phyloP scores from a whole-genome alignment of 2,113 vertebrate genomes.

The Python bivittatus region DNA sequence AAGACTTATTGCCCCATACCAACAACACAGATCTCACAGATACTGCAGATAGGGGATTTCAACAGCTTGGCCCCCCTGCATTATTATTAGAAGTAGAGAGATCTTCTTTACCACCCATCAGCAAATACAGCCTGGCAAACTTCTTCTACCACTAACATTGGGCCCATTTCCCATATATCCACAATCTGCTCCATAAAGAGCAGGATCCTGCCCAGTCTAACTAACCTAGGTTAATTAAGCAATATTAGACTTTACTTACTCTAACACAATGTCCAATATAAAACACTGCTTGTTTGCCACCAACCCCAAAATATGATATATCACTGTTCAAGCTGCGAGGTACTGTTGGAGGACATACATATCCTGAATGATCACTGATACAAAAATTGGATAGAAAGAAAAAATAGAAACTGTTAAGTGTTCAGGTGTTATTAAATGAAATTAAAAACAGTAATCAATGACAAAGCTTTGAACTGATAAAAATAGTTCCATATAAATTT shows the following conservation, averaged over 20 bases:
- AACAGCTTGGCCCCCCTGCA: background rate
- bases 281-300: conserved; percentile 95
- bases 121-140: background rate
- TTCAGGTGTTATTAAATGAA: background rate
- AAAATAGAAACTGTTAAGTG: background rate
- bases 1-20: background rate
- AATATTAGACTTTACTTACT: conserved; percentile 73
- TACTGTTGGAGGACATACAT: conserved; percentile 81
- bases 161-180: background rate
- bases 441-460: background rate
- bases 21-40: background rate
- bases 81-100: background rate
- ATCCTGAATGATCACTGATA: conserved; percentile 80
- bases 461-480: background rate
- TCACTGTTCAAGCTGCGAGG: conserved; percentile 94
- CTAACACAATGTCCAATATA: conserved; percentile 88
- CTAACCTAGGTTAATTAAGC: background rate
- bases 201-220: background rate
- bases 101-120: background rate
- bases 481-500: background rate
- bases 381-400: conserved; percentile 28
- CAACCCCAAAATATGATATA: conserved; percentile 96
- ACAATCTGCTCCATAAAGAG: background rate
- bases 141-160: background rate
- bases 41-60: background rate